Percentiles rank a stretch among this genome's conserved stretches.
Conservation (phyloP, 1,140 invertebrate species). For the Monomorium pharaonis region DNA sequence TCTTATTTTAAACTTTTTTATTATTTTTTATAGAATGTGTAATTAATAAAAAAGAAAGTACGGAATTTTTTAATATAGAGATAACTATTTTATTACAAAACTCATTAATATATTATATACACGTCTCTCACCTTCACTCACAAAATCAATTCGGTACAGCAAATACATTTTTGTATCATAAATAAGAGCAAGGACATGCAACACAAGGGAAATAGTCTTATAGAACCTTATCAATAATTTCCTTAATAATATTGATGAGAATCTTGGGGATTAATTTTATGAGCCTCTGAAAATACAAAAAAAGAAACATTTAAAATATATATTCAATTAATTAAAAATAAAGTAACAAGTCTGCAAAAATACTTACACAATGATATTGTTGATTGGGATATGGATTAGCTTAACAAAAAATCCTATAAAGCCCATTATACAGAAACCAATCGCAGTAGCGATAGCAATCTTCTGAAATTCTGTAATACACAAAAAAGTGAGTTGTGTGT, state of each 20-base stretch:
- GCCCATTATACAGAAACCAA: slow-evolving; percentile 99
- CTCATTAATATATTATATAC: slow-evolving; percentile 73
- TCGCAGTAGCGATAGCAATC: slow-evolving; percentile 99
- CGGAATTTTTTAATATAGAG: slow-evolving; percentile 36
- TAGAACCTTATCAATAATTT: slow-evolving; percentile 71
- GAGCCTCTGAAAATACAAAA: slow-evolving; percentile 79
- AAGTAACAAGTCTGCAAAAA: not conserved
- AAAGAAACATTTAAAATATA: slow-evolving; percentile 1
- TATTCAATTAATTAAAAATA: not conserved
- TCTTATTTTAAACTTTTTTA: not conserved
- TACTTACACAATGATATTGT: slow-evolving; percentile 98
- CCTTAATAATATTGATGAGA: slow-evolving; percentile 13
- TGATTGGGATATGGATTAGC: slow-evolving; percentile 99
- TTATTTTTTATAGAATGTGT: not conserved
- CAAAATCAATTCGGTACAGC: slow-evolving; percentile 70
- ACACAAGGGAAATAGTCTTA: slow-evolving; percentile 42
- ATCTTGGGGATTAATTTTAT: slow-evolving; percentile 68
- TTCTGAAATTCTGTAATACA: slow-evolving; percentile 98
- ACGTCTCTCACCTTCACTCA: slow-evolving; percentile 70
- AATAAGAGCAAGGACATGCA: slow-evolving; percentile 70
- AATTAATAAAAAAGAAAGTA: not conserved
- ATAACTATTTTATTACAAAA: slow-evolving; percentile 80
- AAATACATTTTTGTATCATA: slow-evolving; percentile 74
- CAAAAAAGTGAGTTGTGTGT: not conserved
- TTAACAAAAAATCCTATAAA: slow-evolving; percentile 99